phyloP scores from a whole-genome alignment of 2,797 vertebrate genomes.

The Gambusia yucatana region DNA sequence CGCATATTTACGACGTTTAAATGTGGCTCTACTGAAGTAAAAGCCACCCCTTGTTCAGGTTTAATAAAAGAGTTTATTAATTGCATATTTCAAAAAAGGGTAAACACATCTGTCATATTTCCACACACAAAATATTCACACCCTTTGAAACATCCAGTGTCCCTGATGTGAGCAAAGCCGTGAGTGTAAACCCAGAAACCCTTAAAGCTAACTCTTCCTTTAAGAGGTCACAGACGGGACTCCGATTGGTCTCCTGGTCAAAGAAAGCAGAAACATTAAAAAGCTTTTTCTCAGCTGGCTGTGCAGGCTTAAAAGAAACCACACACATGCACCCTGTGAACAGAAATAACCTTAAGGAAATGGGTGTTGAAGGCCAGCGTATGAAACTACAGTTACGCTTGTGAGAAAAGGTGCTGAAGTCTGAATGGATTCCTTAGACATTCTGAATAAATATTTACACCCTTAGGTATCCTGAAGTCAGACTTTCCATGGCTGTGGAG shows the following conservation, averaged over 20 bases:
- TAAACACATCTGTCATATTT: constrained; percentile 59
- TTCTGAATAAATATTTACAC: constrained; percentile 24
- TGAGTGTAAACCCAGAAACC: constrained; percentile 42
- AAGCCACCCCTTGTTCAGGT: background rate
- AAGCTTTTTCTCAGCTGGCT: constrained; percentile 8
- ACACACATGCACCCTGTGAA: background rate
- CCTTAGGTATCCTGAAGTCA: constrained; percentile 9
- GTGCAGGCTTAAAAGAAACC: background rate
- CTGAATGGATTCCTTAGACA: constrained; percentile 5
- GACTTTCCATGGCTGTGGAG: constrained; percentile 21
- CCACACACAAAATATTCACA: constrained; percentile 57
- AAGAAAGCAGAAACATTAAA: constrained; percentile 26
- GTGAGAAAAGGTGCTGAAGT: constrained; percentile 11
- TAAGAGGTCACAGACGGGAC: constrained; percentile 36
- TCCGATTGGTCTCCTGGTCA: constrained; percentile 72
- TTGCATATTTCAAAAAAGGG: constrained; percentile 77
- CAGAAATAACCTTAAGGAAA: constrained; percentile 6
- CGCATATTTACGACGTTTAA: background rate
- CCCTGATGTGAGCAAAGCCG: constrained; percentile 40
- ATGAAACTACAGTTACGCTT: background rate
- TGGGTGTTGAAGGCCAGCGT: background rate
- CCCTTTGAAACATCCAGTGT: constrained; percentile 35
- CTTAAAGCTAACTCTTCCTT: constrained; percentile 71
- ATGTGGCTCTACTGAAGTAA: background rate
- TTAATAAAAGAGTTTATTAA: constrained; percentile 81